These are phyloP conservation scores for Harmothoe impar DNA, from an alignment of 2,888 invertebrate species.

Conservation along the genomic window DNA sequence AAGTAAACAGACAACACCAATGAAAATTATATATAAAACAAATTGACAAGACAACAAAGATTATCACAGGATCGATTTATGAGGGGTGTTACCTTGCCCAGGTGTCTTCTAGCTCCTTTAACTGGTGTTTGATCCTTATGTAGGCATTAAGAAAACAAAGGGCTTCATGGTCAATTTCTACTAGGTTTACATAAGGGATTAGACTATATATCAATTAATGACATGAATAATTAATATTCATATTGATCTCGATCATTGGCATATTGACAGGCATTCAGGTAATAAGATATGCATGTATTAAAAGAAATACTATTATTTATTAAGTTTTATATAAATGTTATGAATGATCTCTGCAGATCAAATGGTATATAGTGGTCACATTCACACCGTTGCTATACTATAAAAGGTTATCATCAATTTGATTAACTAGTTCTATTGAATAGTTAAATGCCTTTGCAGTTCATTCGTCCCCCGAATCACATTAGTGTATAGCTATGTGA, in stretches of 20 bases:
- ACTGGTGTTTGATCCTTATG: conserved; percentile 68
- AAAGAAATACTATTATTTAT: too few species aligned
- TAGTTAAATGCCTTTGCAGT: too few species aligned
- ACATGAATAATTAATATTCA: background rate
- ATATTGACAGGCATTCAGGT: too few species aligned
- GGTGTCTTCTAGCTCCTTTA: conserved; percentile 69
- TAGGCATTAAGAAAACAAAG: conserved; percentile 59
- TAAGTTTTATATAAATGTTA: too few species aligned
- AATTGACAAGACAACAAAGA: background rate
- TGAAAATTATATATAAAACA: background rate
- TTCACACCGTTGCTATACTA: too few species aligned
- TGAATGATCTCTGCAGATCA: too few species aligned
- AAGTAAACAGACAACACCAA: background rate
- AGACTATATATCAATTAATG: background rate
- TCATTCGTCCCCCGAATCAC: background rate
- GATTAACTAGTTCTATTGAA: too few species aligned
- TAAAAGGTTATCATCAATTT: too few species aligned
- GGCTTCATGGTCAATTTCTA: conserved; percentile 20
- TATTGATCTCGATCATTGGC: background rate
- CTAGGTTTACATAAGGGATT: conserved; percentile 31
- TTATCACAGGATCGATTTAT: background rate
- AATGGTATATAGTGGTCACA: too few species aligned
- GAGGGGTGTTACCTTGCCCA: conserved; percentile 68
- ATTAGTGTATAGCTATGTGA: background rate
- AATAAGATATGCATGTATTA: too few species aligned